Conservation (phyloP, 2,888 invertebrate species). For the Mythimna albipuncta region DNA sequence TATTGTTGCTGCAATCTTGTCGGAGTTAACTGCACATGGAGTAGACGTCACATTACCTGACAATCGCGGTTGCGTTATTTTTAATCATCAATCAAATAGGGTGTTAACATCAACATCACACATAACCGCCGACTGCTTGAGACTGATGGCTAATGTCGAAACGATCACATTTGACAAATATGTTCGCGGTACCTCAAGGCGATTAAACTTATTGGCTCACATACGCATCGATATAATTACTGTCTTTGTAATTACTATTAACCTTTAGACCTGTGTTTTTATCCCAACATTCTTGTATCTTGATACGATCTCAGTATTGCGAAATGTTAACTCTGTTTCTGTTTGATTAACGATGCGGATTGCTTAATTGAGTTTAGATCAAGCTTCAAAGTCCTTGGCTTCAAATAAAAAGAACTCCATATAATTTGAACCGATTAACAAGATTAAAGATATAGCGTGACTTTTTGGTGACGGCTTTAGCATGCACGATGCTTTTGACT, state of each 20-base stretch:
- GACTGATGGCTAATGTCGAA: slow-evolving; percentile 69
- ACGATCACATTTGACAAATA: slow-evolving; percentile 72
- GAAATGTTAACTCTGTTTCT: slow-evolving; percentile 32
- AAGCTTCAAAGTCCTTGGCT: slow-evolving; percentile 19
- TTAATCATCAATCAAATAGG: slow-evolving; percentile 79
- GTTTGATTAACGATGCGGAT: slow-evolving; percentile 56
- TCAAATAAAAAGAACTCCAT: slow-evolving; percentile 3
- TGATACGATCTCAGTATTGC: slow-evolving; percentile 42
- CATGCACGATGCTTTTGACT: neutral
- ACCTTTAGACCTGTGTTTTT: slow-evolving; percentile 49
- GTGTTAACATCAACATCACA: slow-evolving; percentile 65
- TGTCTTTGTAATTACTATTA: slow-evolving; percentile 60
- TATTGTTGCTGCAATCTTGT: slow-evolving; percentile 65
- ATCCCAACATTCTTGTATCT: slow-evolving; percentile 24
- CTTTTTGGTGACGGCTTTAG: too few relatives aligned
- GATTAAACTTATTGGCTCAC: slow-evolving; percentile 59
- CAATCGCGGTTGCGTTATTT: slow-evolving; percentile 77
- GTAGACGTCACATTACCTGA: slow-evolving; percentile 61
- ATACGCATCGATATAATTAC: slow-evolving; percentile 56
- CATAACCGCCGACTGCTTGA: slow-evolving; percentile 45
- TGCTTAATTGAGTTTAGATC: slow-evolving; percentile 41
- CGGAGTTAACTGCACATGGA: slow-evolving; percentile 62
- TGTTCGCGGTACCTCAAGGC: slow-evolving; percentile 53
- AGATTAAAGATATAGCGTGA: neutral
- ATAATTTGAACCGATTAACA: slow-evolving; percentile 2